phyloP scores from a whole-genome alignment of 2,888 invertebrate genomes.

The Caenorhabditis japonica region DNA sequence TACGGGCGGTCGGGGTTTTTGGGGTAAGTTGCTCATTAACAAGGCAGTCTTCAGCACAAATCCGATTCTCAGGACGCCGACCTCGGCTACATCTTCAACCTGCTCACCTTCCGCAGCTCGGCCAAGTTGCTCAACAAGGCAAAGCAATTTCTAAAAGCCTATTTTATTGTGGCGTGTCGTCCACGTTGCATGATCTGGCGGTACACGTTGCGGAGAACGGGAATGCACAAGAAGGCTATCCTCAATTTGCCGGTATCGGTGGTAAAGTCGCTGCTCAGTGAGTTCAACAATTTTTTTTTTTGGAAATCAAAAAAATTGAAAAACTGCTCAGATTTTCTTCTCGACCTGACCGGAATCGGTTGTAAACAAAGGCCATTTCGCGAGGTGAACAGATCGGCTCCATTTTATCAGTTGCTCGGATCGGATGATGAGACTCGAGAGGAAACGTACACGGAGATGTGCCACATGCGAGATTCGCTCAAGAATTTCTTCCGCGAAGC shows the following conservation, averaged over 20 bases:
- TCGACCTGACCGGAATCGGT: slow-evolving; percentile 32
- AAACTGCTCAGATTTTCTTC: slow-evolving; percentile 21
- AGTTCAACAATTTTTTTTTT: background rate
- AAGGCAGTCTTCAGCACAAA: background rate
- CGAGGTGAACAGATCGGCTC: background rate
- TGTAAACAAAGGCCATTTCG: background rate
- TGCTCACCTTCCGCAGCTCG: slow-evolving; percentile 2
- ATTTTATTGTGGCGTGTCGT: slow-evolving; percentile 27
- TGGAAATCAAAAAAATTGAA: no score
- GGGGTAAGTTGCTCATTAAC: no score
- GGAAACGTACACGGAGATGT: slow-evolving; percentile 4
- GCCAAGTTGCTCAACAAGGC: slow-evolving; percentile 26
- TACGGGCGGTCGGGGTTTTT: slow-evolving; percentile 11
- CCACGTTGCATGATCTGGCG: slow-evolving; percentile 43
- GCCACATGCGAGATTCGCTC: slow-evolving; percentile 18
- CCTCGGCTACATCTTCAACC: slow-evolving; percentile 10
- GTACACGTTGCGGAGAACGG: slow-evolving; percentile 30
- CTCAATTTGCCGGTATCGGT: slow-evolving; percentile 15
- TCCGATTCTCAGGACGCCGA: slow-evolving; percentile 13
- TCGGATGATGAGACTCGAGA: background rate
- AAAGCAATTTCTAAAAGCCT: slow-evolving; percentile 35
- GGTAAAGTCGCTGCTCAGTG: slow-evolving; percentile 3
- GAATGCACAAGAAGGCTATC: slow-evolving; percentile 21
- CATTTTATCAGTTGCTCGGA: slow-evolving; percentile 24
- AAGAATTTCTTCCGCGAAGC: slow-evolving; percentile 14